Conservation (phyloP, 2,113 vertebrate species). For the Boleophthalmus pectinirostris region DNA sequence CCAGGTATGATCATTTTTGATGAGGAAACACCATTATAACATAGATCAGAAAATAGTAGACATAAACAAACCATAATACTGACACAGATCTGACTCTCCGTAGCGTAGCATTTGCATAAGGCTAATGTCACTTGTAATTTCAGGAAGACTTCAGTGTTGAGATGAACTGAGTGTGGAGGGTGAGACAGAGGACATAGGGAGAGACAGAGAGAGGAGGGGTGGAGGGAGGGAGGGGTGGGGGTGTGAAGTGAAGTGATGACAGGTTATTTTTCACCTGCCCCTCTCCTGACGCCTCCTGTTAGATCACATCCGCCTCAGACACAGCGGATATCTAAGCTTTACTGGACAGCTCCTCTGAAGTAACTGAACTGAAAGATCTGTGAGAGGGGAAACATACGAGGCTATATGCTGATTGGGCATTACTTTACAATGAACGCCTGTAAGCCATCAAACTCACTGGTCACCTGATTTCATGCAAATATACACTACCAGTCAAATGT, state of each 20-base stretch:
- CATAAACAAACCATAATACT: neutral
- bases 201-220: slow-evolving; percentile 3
- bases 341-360: slow-evolving; percentile 70
- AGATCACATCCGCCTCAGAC: slow-evolving; percentile 75
- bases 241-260: slow-evolving; percentile 72
- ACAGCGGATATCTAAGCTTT: slow-evolving; percentile 72
- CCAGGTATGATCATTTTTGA: no score
- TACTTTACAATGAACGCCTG: no score
- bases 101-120: neutral
- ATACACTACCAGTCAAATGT: no score
- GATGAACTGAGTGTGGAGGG: slow-evolving; percentile 7
- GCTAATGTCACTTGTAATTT: neutral
- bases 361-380: slow-evolving; percentile 74
- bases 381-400: slow-evolving; percentile 47
- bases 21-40: no score
- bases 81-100: neutral
- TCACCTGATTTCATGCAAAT: no score
- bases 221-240: neutral
- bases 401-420: neutral
- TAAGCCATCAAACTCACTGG: no score
- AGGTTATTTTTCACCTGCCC: slow-evolving; percentile 81
- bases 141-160: neutral
- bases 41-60: no score
- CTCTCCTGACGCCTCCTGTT: slow-evolving; percentile 73
- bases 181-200: slow-evolving; percentile 34